Base-by-base conservation (phyloP, 2,113 vertebrate species). In the Cygnus atratus region DNA sequence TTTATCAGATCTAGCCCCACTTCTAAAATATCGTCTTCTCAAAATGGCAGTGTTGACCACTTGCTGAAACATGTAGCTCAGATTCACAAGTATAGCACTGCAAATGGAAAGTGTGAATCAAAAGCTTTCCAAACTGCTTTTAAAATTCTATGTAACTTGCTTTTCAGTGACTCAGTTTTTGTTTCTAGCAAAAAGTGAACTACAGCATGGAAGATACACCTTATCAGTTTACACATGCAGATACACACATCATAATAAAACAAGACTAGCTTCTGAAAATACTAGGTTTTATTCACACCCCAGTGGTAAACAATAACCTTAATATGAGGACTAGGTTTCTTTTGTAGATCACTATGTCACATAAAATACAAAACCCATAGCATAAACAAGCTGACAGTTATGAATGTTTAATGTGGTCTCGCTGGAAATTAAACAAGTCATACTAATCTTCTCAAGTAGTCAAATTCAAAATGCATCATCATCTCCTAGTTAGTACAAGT, bases 281-380 rank as follows among this genome's bases (percentile, higher is more conserved):
- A 97, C 96, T 97, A 98, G 84, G 97, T 97, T 98, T 98, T 98
- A 98, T 98, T 98, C 97, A 98, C 95, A 95, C 97, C 96, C 91
- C 95, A 97, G 95, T 97, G 95, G 68, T 98, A 98, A 98, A 95
- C 96, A 98, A 97, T 97, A 97, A 96, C 79, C 91, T 96, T 95
- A 97, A 95, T 95, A 97, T 96, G 95, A 96, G 95, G 96, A 83
- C 96, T 97, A 97, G 71, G 83, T 86, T 97, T 97, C 78, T 92
- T 95, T 87, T 96, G 95, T 92, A 97, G 93, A 97, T 97, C 97
- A 98, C 96, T 96, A 89, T 95, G 88, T 97, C 97, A 98, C 97
- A 97, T 96, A 97, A 97, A 98, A 98, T 97, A 98, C 91, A 98
- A 98, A 98, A 96, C 73, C 92, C 93, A 97, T 96, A 97, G 97